These are phyloP conservation scores for Glossophaga mutica DNA, from an alignment of 2,797 vertebrate genomes.

Conservation along the genomic window DNA sequence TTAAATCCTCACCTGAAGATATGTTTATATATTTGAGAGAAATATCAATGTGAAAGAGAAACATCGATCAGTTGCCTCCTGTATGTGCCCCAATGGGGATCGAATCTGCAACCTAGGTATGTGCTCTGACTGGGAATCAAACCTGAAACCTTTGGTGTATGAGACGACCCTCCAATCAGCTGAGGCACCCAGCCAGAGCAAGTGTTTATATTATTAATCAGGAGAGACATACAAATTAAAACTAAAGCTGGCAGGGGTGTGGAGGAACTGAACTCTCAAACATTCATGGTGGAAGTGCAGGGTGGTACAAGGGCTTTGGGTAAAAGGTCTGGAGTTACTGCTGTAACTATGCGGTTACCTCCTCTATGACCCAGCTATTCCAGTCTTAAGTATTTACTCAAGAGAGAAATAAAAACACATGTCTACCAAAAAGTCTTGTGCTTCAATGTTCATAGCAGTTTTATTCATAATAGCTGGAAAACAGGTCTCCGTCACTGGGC, in stretches of 20 bases:
- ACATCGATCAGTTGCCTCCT: too few relatives aligned
- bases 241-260: not conserved
- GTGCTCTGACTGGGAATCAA: too few relatives aligned
- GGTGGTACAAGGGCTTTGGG: not conserved
- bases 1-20: too few relatives aligned
- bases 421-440: not conserved
- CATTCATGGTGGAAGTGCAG: not conserved
- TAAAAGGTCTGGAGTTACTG: not conserved
- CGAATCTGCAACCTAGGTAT: too few relatives aligned
- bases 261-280: not conserved
- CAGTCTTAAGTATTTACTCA: conserved; percentile 7
- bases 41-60: too few relatives aligned
- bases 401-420: conserved; percentile 37
- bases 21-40: too few relatives aligned
- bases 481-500: not conserved
- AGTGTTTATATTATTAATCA: not conserved
- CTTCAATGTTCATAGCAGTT: not conserved
- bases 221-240: not conserved
- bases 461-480: not conserved
- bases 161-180: too few relatives aligned
- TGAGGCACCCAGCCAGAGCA: not conserved
- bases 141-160: too few relatives aligned
- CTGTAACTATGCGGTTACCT: not conserved
- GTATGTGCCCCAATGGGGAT: too few relatives aligned
- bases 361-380: not conserved